A percentile compares a stretch with the other conserved stretches of the same genome.
Conservation (phyloP, 2,797 vertebrate genomes). For the Argyrosomus regius region DNA sequence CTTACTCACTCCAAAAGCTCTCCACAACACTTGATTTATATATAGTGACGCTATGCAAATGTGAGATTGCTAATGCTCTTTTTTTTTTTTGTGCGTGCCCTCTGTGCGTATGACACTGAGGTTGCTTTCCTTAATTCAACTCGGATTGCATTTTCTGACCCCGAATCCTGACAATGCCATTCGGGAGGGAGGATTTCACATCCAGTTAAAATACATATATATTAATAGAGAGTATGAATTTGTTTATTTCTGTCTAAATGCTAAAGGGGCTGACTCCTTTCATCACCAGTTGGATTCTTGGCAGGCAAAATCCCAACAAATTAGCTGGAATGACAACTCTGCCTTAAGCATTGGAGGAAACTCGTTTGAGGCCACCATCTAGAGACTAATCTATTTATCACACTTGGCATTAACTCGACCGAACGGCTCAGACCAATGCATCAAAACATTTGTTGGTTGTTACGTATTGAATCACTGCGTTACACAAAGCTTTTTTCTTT, state of each 20-base stretch:
- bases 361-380: constrained; percentile 84
- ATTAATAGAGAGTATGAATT: constrained; percentile 79
- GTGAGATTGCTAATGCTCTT: constrained; percentile 60
- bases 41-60: constrained; percentile 77
- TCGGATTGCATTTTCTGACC: constrained; percentile 80
- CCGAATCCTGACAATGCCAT: constrained; percentile 81
- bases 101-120: constrained; percentile 56
- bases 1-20: constrained; percentile 70
- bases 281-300: constrained; percentile 75
- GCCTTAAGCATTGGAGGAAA: constrained; percentile 76
- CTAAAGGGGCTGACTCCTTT: constrained; percentile 81
- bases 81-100: constrained; percentile 35
- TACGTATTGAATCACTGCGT: constrained; percentile 74
- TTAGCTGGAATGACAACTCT: constrained; percentile 83
- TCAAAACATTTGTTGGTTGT: constrained; percentile 78
- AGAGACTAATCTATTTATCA: constrained; percentile 88
- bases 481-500: constrained; percentile 70
- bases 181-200: constrained; percentile 74
- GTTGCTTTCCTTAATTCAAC: constrained; percentile 76
- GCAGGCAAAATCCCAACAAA: constrained; percentile 83
- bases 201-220: constrained; percentile 78
- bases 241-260: constrained; percentile 85
- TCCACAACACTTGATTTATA: constrained; percentile 69
- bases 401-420: constrained; percentile 85
- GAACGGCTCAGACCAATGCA: constrained; percentile 73